A percentile compares a stretch with the other conserved stretches of the same genome.
Evolutionary conservation across 1,140 invertebrate genomes (phyloP).

Genomic region (Rhopalosiphum padi): DNA sequence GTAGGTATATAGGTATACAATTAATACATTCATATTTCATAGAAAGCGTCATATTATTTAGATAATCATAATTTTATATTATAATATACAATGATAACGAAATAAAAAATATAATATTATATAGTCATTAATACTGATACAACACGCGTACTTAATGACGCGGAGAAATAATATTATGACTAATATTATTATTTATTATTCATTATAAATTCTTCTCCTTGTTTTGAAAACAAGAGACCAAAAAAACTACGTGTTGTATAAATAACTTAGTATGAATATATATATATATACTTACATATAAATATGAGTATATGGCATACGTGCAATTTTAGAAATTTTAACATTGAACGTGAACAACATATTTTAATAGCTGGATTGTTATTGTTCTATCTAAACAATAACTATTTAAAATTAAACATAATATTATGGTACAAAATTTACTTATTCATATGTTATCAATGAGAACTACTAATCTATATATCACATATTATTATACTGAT

Average conservation of each 20-base stretch:
- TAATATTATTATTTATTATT: not conserved
- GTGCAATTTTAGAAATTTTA: slow-evolving; percentile 3
- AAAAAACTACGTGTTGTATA: not conserved
- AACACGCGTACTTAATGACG: not conserved
- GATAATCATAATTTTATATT: not conserved
- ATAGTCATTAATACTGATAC: not conserved
- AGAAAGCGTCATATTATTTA: not conserved
- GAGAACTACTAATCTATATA: not conserved
- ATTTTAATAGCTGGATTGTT: not conserved
- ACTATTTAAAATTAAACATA: not conserved
- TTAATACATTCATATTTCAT: not conserved
- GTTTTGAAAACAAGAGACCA: not conserved
- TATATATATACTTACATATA: not conserved
- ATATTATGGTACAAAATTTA: not conserved
- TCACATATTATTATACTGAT: no score
- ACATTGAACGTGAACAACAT: not conserved
- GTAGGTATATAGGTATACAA: not conserved
- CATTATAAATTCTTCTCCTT: not conserved
- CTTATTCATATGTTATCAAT: not conserved
- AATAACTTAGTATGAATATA: not conserved
- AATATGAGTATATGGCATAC: not conserved
- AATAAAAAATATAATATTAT: slow-evolving; percentile 14
- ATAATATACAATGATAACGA: not conserved
- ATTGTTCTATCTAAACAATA: not conserved
- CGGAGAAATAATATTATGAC: not conserved